Base-by-base conservation (phyloP, 2,888 invertebrate species). In the Polietes domitor region DNA sequence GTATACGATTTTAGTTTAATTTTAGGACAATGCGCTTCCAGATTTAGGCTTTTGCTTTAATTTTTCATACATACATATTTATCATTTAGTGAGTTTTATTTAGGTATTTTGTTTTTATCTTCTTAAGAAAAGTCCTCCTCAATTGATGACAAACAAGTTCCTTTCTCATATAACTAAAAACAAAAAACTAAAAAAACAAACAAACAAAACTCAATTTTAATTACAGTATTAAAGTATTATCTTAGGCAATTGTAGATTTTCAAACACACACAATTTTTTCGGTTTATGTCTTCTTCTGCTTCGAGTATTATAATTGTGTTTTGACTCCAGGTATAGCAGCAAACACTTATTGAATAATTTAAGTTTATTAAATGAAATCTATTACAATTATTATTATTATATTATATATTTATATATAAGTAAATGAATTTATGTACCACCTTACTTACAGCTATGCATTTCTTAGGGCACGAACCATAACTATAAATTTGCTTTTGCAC, bases 201-300 rank as follows among this genome's bases (percentile, higher is more conserved):
- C 17, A 65, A 32, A 53, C 12, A 58, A 58, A 58, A 24, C 24
- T 26, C 58, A 58, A 58, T 71, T 77, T 74, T 77, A 70, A 74
- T 71, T 58, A 75, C 74, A 71, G 74, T 80, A 77, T 83, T 80
- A 53, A 21, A 19, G 21, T 53, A 53, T 53, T 68, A 68, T 37
- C n/a, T 65, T 68, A 68, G 68, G 24, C 19, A 68, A 43, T 68
- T 68, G 37, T 68, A 68, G 41, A 68, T 2, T 68, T 68, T 24
- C 21, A 41, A 28, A 61, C 12, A 28, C n/a, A 10, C 47, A 47
- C 15, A 15, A 1, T n/a, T 7, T 47, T n/a, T 47, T 47, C 15
- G 47, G 15, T 47, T n/a, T n/a, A 1, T n/a, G 2, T n/a, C 12
- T 47, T 47, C 7, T n/a, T n/a, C n/a, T n/a, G 15, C 15, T 47